Conservation (phyloP, 2,888 invertebrate genomes). For the Sylvicola fuscatus region DNA sequence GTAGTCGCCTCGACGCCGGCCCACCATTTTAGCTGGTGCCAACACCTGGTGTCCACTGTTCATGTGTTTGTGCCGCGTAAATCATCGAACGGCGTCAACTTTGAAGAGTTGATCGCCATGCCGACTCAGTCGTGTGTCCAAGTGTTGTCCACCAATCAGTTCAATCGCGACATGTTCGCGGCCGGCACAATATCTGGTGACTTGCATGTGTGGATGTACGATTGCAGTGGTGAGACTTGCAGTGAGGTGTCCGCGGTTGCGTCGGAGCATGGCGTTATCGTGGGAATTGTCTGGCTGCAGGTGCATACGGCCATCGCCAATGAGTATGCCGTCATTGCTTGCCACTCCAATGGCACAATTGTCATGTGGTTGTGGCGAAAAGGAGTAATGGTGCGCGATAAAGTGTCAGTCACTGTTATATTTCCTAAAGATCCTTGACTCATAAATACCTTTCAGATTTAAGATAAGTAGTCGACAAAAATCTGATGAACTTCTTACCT, state of each 20-base stretch:
- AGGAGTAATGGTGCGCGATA: no score
- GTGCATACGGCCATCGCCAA: conserved; percentile 7
- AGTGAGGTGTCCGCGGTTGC: conserved; percentile 15
- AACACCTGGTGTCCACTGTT: conserved; percentile 18
- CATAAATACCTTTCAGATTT: no score
- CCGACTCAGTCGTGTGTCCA: conserved; percentile 18
- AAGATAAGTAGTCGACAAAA: no score
- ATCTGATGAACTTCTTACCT: no score
- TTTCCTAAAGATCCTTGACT: no score
- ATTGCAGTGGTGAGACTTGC: conserved; percentile 11
- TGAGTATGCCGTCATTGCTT: no score
- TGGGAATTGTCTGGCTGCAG: conserved; percentile 19
- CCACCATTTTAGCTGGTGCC: conserved; percentile 21
- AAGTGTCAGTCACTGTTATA: no score
- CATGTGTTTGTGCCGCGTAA: conserved; percentile 15
- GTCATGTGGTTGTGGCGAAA: no score
- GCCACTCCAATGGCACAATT: no score
- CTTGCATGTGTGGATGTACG: conserved; percentile 19
- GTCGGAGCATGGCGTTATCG: conserved; percentile 15
- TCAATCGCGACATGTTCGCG: conserved; percentile 19
- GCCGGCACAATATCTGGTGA: conserved; percentile 22
- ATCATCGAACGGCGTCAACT: neutral
- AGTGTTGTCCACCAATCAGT: conserved; percentile 17
- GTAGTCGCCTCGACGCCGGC: conserved; percentile 15
- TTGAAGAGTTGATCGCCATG: conserved; percentile 8